Percentiles rank a stretch among this genome's conserved stretches.
phyloP scores from a whole-genome alignment of 1,140 invertebrate genomes.

The Hycleus cichorii region DNA sequence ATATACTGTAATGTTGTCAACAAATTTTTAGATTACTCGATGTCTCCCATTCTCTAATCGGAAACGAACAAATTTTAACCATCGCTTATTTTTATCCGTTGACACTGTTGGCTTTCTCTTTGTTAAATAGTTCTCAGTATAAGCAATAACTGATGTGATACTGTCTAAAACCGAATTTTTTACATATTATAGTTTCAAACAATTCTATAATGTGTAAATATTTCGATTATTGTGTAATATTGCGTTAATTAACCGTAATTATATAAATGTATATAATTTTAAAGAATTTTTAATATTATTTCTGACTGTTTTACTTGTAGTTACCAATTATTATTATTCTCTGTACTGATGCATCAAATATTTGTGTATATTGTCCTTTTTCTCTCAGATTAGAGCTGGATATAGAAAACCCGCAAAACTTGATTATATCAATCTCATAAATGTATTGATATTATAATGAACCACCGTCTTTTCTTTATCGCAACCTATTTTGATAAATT shows the following conservation, averaged over 20 bases:
- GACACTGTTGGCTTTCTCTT: not conserved
- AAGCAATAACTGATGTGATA: constrained; percentile 28
- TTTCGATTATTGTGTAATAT: not conserved
- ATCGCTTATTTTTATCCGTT: not conserved
- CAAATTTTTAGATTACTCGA: not conserved
- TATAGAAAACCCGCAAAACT: too few species aligned
- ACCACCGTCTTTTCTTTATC: not conserved
- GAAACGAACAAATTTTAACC: not conserved
- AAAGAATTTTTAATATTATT: constrained; percentile 10
- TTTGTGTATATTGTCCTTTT: not conserved
- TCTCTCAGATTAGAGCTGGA: too few species aligned
- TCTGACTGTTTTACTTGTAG: constrained; percentile 27
- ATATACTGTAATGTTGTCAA: constrained; percentile 1
- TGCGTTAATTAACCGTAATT: constrained; percentile 3
- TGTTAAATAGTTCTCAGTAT: constrained; percentile 3
- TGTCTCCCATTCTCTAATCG: not conserved
- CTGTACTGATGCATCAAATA: constrained; percentile 23
- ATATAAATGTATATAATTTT: constrained; percentile 3
- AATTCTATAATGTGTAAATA: constrained; percentile 8
- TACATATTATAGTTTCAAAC: constrained; percentile 3
- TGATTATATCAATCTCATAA: constrained; percentile 2
- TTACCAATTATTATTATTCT: constrained; percentile 19
- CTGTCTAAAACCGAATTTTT: constrained; percentile 12
- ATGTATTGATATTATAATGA: constrained; percentile 9
- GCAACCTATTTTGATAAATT: too few species aligned